Base-by-base conservation (phyloP, 2,797 vertebrate genomes). In the Fringilla coelebs region DNA sequence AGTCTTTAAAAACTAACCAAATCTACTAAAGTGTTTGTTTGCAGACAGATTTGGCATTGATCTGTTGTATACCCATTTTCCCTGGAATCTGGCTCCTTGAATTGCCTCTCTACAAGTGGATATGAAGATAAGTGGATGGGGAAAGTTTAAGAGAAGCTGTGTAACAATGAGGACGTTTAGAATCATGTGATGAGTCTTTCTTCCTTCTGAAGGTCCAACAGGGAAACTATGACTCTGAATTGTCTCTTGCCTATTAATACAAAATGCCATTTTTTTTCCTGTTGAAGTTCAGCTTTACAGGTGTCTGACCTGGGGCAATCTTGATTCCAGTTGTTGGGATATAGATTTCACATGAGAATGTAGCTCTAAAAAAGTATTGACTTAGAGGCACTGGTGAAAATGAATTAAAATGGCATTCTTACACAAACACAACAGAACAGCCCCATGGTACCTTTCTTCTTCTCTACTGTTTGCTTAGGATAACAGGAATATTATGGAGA, bases 401-500 rank as follows among this genome's bases (percentile, higher is more conserved):
- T 83, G 91, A 94, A 95, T 96, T 96, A 90, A 94, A 91, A 94
- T 72, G 46, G 19, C 83, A 93, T 96, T 91, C 85, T 96, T 94
- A 93, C 36, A 93, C 85, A 96, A 95, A 96, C 94, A 95, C 48
- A 71, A 67, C 67, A 79, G 52, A 90, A 65, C 38, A 94, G 61
- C 80, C 83, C 74, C 0, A 1, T 94, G 88, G 83, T 90, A 86
- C 93, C 85, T 94, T 80, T 88, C 36, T 93, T 91, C 74, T 93
- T 25, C 8, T 93, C 67, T 25, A 72, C 77, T 97, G 93, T 96
- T 96, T 96, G 71, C 77, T 91, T 94, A 93, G 95, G 91, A 94
- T 94, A 94, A 93, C 29, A 82, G 54, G 78, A 94, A 90, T 96
- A 95, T 96, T 94, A 87, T 55, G 80, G 88, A 96, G 77, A 80